A percentile compares a stretch with the other conserved stretches of the same genome.
Conservation (phyloP, 2,797 vertebrate species). For the Neosilurus mollespiculum region DNA sequence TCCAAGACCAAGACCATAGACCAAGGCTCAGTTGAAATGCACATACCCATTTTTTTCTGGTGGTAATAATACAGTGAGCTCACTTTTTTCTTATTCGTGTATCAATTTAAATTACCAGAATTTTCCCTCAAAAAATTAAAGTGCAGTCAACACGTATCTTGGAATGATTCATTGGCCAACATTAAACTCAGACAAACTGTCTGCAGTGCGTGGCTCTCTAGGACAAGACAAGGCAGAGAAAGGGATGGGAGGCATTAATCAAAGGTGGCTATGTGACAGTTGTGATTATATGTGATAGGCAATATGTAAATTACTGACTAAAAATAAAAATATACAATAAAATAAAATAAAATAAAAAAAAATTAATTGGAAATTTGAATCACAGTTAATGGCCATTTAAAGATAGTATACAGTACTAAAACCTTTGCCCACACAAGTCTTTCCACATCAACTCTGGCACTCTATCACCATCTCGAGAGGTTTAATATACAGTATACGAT, state of each 20-base stretch:
- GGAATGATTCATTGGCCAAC: neutral
- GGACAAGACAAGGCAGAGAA: conserved; percentile 7
- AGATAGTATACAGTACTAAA: neutral
- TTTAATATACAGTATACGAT: neutral
- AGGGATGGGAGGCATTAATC: conserved; percentile 9
- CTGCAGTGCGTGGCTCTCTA: neutral
- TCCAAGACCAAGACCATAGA: neutral
- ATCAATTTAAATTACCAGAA: neutral
- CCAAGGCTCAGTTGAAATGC: neutral
- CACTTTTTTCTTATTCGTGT: neutral
- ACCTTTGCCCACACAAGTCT: neutral
- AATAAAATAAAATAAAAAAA: too few relatives aligned
- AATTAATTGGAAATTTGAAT: neutral
- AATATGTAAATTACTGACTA: conserved; percentile 3
- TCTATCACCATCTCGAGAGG: neutral
- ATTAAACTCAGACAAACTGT: conserved; percentile 1
- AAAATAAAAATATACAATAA: too few relatives aligned
- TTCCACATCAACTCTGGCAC: neutral
- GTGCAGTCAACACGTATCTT: neutral
- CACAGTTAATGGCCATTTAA: neutral
- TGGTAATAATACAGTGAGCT: neutral
- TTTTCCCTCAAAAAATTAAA: neutral
- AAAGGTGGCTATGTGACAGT: neutral
- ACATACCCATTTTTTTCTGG: neutral
- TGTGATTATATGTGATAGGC: conserved; percentile 11